Conservation (phyloP, 2,113 vertebrate genomes). For the human region GRCh38 chr1:101671501-101672000, state of each 20-base stretch:
- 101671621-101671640: background rate
- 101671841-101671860: background rate
- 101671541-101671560: background rate
- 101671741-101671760: background rate
- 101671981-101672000: background rate
- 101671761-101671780: background rate
- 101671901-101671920: background rate
- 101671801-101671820: background rate
- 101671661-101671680: background rate
- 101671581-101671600: background rate
- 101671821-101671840: background rate
- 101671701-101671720: background rate
- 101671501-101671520: background rate
- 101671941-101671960: background rate
- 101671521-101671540: background rate
- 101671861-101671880: background rate
- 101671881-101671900: background rate
- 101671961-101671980: background rate
- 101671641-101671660: background rate
- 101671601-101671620: background rate
- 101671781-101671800: background rate
- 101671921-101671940: background rate
- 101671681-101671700: background rate
- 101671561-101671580: background rate
- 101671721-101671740: background rate